phyloP scores from a whole-genome alignment of 2,797 vertebrate genomes.

The Podarcis siculus region DNA sequence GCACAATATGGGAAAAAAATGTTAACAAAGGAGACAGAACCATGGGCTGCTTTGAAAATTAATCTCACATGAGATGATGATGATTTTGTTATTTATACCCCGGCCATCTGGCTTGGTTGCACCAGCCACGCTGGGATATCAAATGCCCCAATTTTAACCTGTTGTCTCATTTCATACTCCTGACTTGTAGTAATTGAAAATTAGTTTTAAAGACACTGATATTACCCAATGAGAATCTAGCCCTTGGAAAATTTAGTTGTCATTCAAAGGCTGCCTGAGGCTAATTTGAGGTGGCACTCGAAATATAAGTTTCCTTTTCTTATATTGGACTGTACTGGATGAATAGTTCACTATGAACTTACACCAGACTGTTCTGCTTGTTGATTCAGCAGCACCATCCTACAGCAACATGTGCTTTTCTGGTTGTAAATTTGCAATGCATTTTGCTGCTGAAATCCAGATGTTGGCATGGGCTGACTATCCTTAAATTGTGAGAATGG shows the following conservation, averaged over 20 bases:
- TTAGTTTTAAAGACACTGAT: neutral
- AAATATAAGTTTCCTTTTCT: neutral
- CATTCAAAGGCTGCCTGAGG: neutral
- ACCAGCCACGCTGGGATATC: neutral
- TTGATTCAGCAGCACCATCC: constrained; percentile 10
- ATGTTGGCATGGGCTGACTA: constrained; percentile 46
- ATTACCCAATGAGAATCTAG: neutral
- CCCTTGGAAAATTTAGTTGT: neutral
- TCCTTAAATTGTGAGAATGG: constrained; percentile 36
- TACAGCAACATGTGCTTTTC: constrained; percentile 9
- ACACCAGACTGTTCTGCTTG: constrained; percentile 14
- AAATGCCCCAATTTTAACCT: neutral
- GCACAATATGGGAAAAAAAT: neutral
- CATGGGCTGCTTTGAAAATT: neutral
- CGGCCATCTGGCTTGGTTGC: too few species aligned
- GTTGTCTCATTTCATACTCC: neutral
- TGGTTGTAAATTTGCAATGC: constrained; percentile 27
- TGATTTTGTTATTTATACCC: too few species aligned
- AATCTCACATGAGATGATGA: neutral
- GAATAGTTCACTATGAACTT: constrained; percentile 2
- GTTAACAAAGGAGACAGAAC: neutral
- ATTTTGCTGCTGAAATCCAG: constrained; percentile 40
- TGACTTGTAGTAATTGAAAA: neutral
- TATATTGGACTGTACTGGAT: neutral
- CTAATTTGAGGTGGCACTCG: neutral